Conservation (phyloP, 2,797 vertebrate genomes). For the Catostomus latipinnis region DNA sequence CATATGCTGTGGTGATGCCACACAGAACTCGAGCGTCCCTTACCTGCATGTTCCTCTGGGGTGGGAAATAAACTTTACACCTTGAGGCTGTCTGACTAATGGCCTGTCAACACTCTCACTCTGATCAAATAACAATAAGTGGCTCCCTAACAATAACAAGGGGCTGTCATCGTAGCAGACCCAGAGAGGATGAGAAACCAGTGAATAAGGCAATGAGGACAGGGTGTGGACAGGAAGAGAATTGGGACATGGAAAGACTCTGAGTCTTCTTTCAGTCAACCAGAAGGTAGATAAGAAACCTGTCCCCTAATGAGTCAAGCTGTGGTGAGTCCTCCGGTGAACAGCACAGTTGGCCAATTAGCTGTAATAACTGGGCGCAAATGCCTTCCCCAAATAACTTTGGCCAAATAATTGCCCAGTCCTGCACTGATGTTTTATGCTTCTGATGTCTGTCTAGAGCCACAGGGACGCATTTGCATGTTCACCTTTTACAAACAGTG, state of each 20-base stretch:
- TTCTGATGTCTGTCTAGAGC: neutral
- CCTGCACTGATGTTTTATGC: neutral
- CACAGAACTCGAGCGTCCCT: neutral
- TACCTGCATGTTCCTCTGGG: slow-evolving; percentile 22
- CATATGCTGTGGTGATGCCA: slow-evolving; percentile 3
- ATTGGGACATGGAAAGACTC: slow-evolving; percentile 18
- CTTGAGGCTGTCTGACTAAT: slow-evolving; percentile 48
- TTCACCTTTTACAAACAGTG: neutral
- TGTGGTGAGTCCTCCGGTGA: slow-evolving; percentile 24
- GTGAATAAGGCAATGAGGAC: slow-evolving; percentile 18
- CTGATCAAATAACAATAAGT: slow-evolving; percentile 45
- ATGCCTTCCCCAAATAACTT: neutral
- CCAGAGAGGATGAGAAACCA: neutral
- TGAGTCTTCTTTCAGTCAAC: slow-evolving; percentile 6
- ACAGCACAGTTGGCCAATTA: slow-evolving; percentile 44
- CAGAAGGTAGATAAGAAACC: slow-evolving; percentile 2
- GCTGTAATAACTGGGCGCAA: slow-evolving; percentile 40
- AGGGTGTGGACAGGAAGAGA: slow-evolving; percentile 20
- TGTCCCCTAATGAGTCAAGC: slow-evolving; percentile 26
- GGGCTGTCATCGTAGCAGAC: slow-evolving; percentile 48
- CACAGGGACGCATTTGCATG: too few species aligned
- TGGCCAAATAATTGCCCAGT: neutral
- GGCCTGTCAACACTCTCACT: slow-evolving; percentile 51
- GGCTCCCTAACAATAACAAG: slow-evolving; percentile 49
- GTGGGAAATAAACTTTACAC: slow-evolving; percentile 42